Evolutionary conservation across 2,888 invertebrate species (phyloP), one percentile per base, ranked within the genome.

Genomic region (Agapetus fuscipes): DNA sequence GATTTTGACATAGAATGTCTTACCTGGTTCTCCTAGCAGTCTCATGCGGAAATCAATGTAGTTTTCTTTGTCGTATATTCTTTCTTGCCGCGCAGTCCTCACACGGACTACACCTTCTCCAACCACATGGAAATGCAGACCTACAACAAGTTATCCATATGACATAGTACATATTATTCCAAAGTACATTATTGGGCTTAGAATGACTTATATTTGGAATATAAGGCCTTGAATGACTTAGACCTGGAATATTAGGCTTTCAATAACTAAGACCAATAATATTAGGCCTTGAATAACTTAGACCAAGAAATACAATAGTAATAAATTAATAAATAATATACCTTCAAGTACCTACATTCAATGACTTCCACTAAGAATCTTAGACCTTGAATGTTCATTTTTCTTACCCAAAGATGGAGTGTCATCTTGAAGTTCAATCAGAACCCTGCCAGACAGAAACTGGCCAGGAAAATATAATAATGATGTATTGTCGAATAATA

Each of bases 11-110:
- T n/a, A 28, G n/a, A n/a, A 27, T 5, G 4, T 27, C 11, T 27
- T 52, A 68, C 69, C 85, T 64, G 85, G 80, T 70, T 93, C 93
- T 30, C 93, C 93, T 11, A 93, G 74, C 17, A 93, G 71, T 51
- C 90, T 73, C 90, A 93, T 93, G 49, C 93, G 75, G 61, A 93
- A 94, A 66, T 94, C 93, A 53, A 93, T 93, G 58, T 93, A 93
- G 60, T 90, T 91, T 62, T 93, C 93, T 59, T 86, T 83, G 61
- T 93, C 93, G 59, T 83, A 87, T 24, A 88, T 79, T 53, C 87
- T 73, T 58, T 90, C 89, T 54, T 87, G 84, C 28, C 88, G 73
- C 39, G 83, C 80, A 26, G 84, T 83, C 27, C 83, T 77, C 17
- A 90, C 79, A 43, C 87, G 73, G n/a, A 93, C 91, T 36, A 93